Percentiles rank a stretch among this genome's conserved stretches.
Conservation (phyloP, 2,888 invertebrate species). For the Eupithecia centaureata region DNA sequence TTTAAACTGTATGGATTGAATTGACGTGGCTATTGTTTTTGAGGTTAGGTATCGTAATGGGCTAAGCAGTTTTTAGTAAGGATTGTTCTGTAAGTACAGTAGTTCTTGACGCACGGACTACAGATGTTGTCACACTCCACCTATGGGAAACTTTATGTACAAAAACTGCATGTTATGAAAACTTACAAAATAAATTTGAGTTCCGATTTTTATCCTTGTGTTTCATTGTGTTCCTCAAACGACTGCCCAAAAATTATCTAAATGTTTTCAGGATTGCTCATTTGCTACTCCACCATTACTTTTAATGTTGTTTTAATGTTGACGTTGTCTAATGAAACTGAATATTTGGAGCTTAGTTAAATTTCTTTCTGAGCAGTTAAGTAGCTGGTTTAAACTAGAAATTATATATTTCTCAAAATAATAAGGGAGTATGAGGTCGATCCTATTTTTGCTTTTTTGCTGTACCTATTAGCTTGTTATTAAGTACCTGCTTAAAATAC, state of each 20-base stretch:
- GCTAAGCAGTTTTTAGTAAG: conserved; percentile 43
- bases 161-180: conserved; percentile 83
- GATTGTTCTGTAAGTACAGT: conserved; percentile 11
- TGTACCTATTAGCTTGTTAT: too few species aligned
- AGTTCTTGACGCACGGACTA: conserved; percentile 66
- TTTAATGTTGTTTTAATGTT: too few species aligned
- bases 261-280: background rate
- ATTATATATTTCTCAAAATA: too few species aligned
- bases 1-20: background rate
- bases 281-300: too few species aligned
- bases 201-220: conserved; percentile 46
- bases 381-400: too few species aligned
- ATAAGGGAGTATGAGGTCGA: too few species aligned
- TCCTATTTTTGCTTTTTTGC: too few species aligned
- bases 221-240: conserved; percentile 13
- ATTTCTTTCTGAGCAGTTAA: too few species aligned
- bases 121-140: conserved; percentile 6
- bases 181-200: conserved; percentile 59
- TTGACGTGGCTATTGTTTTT: conserved; percentile 30
- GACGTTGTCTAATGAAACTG: too few species aligned
- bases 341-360: too few species aligned
- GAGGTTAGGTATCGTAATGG: conserved; percentile 46
- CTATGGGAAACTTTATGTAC: too few species aligned
- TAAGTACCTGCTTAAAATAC: too few species aligned
- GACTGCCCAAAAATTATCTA: background rate